These are phyloP conservation scores for Ceriagrion tenellum DNA, from an alignment of 2,888 invertebrate genomes.

Conservation along the genomic window DNA sequence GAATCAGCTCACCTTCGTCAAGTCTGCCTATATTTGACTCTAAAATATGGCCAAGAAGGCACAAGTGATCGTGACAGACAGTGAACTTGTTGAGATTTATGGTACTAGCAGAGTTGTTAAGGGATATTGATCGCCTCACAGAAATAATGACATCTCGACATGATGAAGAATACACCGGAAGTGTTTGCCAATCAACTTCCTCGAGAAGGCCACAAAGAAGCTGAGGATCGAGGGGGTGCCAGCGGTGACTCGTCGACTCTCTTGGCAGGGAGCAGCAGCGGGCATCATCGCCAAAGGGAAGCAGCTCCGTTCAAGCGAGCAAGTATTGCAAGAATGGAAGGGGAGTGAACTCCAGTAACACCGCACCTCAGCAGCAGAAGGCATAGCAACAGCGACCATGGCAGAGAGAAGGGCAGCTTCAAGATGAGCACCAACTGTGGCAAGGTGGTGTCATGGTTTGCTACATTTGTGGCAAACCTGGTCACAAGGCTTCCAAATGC, in stretches of 20 bases:
- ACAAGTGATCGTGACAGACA: no score
- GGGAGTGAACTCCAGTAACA: neutral
- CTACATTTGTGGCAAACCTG: neutral
- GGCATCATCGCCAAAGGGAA: neutral
- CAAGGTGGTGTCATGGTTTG: neutral
- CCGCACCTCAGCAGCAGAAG: neutral
- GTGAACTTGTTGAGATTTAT: no score
- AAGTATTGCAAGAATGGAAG: neutral
- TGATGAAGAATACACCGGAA: no score
- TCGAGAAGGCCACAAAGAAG: neutral
- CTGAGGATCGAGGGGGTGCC: slow-evolving; percentile 13
- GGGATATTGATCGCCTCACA: no score
- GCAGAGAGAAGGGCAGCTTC: neutral
- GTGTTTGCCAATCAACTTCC: neutral
- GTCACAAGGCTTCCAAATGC: neutral
- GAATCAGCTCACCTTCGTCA: no score
- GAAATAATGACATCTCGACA: no score
- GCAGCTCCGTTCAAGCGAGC: neutral
- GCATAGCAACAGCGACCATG: neutral
- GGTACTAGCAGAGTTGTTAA: no score
- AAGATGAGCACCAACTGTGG: neutral
- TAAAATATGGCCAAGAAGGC: no score
- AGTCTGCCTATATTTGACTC: no score
- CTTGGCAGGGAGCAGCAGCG: neutral
- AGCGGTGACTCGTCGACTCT: neutral